Percentiles rank a stretch among this genome's conserved stretches.
These are phyloP conservation scores for Proisotoma minuta DNA, from an alignment of 2,888 invertebrate genomes.

Conservation along the genomic window DNA sequence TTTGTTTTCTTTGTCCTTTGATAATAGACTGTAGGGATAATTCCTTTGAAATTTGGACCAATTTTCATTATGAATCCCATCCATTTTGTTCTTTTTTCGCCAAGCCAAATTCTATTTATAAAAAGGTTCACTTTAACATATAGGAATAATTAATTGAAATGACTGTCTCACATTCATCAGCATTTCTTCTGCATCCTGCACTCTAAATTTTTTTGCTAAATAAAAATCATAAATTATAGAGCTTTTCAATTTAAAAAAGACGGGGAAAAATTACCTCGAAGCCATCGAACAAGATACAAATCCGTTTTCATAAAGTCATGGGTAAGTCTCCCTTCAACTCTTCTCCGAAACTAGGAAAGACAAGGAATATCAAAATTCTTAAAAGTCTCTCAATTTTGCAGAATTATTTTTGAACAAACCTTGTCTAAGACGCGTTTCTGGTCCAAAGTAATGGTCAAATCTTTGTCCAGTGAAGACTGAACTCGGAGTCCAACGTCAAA, in stretches of 20 bases:
- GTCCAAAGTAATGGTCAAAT: neutral
- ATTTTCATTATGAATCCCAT: neutral
- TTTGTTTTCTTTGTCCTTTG: neutral
- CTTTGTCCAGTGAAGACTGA: neutral
- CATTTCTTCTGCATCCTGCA: neutral
- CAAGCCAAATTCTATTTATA: neutral
- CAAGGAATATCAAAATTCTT: neutral
- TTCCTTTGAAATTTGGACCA: neutral
- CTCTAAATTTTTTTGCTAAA: neutral
- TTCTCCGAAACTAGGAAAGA: neutral
- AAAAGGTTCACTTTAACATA: neutral
- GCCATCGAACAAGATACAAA: neutral
- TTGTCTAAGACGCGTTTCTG: neutral
- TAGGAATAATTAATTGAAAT: neutral
- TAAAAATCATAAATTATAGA: neutral
- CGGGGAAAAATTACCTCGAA: neutral
- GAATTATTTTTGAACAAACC: neutral
- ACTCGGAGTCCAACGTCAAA: neutral
- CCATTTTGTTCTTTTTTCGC: neutral
- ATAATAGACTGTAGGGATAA: neutral
- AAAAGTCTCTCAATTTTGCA: neutral
- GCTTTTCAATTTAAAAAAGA: neutral
- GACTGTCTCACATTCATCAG: neutral
- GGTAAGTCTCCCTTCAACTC: neutral
- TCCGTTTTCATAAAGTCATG: neutral